A percentile compares a stretch with the other conserved stretches of the same genome.
Conservation (phyloP, 2,888 invertebrate genomes). For the Agelastica alni region DNA sequence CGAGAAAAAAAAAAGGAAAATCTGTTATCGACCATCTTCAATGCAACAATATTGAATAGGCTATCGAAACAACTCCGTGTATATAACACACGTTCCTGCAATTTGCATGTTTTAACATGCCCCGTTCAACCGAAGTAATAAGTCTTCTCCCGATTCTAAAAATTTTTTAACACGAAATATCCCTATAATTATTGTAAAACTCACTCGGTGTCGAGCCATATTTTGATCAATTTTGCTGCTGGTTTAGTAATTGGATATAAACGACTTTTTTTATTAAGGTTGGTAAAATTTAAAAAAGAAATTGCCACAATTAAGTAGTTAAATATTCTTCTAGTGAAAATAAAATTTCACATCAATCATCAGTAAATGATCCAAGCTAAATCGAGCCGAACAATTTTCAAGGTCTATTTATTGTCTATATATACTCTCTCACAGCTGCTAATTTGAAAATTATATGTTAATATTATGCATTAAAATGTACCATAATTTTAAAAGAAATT, state of each 20-base stretch:
- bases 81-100: too few species aligned
- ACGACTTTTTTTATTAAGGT: neutral
- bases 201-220: neutral
- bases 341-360: constrained; percentile 17
- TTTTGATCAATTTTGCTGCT: neutral
- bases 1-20: too few species aligned
- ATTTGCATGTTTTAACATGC: too few species aligned
- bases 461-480: too few species aligned
- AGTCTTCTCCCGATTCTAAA: too few species aligned
- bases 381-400: constrained; percentile 12
- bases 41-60: too few species aligned
- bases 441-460: constrained; percentile 5
- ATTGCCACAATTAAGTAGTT: neutral
- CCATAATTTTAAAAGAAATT: too few species aligned
- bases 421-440: constrained; percentile 10
- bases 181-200: neutral
- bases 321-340: constrained; percentile 13
- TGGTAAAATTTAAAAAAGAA: neutral
- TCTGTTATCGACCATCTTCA: too few species aligned
- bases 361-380: constrained; percentile 11
- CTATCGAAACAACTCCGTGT: too few species aligned
- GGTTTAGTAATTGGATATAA: neutral
- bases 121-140: too few species aligned
- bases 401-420: constrained; percentile 12
- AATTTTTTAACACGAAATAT: neutral